Evolutionary conservation across 2,113 vertebrate genomes (phyloP).

Genomic region (Podarcis muralis): DNA sequence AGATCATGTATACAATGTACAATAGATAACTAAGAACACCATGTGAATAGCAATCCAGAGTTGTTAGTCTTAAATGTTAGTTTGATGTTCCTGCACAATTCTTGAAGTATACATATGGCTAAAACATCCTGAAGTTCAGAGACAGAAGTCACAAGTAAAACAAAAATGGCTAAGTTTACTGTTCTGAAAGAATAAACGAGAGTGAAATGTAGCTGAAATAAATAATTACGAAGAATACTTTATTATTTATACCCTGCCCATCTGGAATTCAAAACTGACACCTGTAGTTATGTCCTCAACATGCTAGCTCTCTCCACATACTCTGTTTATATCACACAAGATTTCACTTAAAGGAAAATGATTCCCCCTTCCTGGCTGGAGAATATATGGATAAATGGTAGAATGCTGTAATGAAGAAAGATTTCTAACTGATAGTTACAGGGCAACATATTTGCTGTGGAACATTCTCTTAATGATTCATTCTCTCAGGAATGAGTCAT

Average conservation of each 20-base stretch:
- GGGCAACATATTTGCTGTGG: background rate
- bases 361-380: background rate
- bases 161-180: background rate
- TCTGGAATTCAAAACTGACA: background rate
- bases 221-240: background rate
- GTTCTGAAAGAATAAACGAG: background rate
- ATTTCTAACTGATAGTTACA: background rate
- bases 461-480: slow-evolving; percentile 4
- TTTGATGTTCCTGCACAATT: background rate
- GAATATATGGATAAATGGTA: background rate
- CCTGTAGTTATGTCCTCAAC: background rate
- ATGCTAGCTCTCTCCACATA: background rate
- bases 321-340: background rate
- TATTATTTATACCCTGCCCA: too few relatives aligned
- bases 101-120: background rate
- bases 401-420: background rate
- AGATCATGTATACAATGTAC: too few relatives aligned
- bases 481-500: background rate
- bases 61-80: background rate
- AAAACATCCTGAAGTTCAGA: background rate
- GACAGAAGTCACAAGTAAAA: background rate
- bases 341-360: background rate
- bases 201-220: background rate
- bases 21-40: background rate
- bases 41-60: background rate